Conservation (phyloP, 2,888 invertebrate species). For the Diarsia brunnea region DNA sequence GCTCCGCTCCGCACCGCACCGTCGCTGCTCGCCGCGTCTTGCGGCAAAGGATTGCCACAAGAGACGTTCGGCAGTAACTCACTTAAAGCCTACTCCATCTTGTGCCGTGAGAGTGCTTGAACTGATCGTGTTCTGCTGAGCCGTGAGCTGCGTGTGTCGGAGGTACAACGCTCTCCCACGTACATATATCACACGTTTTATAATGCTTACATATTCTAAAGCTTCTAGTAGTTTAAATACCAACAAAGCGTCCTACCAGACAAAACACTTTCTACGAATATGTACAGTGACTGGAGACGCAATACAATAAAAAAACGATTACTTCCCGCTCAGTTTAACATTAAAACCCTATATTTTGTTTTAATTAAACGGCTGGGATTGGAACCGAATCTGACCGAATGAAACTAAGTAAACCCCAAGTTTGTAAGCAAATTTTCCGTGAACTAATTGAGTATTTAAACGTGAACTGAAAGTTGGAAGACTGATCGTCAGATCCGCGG, state of each 20-base stretch:
- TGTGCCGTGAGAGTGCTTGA: slow-evolving; percentile 4
- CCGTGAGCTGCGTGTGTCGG: not conserved
- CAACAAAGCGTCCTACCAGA: not conserved
- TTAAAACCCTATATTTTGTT: slow-evolving; percentile 16
- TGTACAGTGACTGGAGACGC: slow-evolving; percentile 5
- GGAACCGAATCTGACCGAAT: slow-evolving; percentile 9
- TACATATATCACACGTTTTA: not conserved
- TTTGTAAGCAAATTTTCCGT: slow-evolving; percentile 28
- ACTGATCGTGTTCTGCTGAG: not conserved
- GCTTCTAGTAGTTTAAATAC: not conserved
- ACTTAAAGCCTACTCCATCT: slow-evolving; percentile 1
- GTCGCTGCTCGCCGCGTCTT: not conserved
- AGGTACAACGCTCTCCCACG: not conserved
- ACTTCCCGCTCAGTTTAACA: slow-evolving; percentile 38
- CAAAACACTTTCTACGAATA: not conserved
- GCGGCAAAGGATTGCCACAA: not conserved
- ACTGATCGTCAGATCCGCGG: slow-evolving; percentile 1
- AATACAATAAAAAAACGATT: slow-evolving; percentile 28
- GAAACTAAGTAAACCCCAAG: slow-evolving; percentile 19
- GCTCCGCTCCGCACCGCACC: not conserved
- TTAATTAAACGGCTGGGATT: slow-evolving; percentile 23
- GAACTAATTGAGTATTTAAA: slow-evolving; percentile 53
- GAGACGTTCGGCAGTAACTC: slow-evolving; percentile 7
- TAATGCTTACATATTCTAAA: not conserved
- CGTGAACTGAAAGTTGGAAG: slow-evolving; percentile 33